phyloP scores from a whole-genome alignment of 2,113 vertebrate genomes.

The Lampris incognitus region DNA sequence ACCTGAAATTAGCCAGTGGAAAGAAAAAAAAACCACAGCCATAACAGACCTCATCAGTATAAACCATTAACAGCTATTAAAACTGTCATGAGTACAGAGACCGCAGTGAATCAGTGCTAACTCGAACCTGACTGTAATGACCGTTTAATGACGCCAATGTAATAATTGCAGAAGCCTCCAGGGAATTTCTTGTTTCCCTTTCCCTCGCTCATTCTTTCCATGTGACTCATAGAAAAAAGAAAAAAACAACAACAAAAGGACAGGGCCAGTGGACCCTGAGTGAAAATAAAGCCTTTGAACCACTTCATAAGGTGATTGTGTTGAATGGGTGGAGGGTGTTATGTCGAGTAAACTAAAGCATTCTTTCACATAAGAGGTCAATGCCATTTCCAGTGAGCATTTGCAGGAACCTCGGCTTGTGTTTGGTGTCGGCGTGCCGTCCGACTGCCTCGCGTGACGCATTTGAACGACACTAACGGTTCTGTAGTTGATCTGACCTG shows the following conservation, averaged over 20 bases:
- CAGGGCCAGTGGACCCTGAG: neutral
- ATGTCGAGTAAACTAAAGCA: neutral
- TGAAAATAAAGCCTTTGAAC: constrained; percentile 12
- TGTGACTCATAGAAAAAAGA: constrained; percentile 21
- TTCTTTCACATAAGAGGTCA: neutral
- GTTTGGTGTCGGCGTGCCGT: neutral
- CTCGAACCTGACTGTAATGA: constrained; percentile 9
- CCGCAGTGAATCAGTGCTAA: constrained; percentile 6
- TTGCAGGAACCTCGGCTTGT: neutral
- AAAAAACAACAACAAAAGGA: too few relatives aligned
- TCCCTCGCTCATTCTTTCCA: constrained; percentile 15
- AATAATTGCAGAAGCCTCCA: constrained; percentile 1
- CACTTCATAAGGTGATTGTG: neutral
- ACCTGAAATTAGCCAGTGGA: neutral
- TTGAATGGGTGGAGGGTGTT: neutral
- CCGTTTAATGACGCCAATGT: constrained; percentile 1
- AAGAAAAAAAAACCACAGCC: neutral
- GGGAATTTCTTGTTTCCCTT: constrained; percentile 2
- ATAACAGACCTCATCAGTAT: constrained; percentile 7
- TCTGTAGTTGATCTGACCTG: neutral
- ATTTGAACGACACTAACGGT: neutral
- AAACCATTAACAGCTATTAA: neutral
- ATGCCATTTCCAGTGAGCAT: neutral
- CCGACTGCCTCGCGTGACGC: neutral
- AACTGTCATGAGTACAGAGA: neutral